Evolutionary conservation across 1,140 invertebrate species (phyloP), one percentile per base, ranked within the genome.

Genomic region (Hyposmocoma kahamanoa): DNA sequence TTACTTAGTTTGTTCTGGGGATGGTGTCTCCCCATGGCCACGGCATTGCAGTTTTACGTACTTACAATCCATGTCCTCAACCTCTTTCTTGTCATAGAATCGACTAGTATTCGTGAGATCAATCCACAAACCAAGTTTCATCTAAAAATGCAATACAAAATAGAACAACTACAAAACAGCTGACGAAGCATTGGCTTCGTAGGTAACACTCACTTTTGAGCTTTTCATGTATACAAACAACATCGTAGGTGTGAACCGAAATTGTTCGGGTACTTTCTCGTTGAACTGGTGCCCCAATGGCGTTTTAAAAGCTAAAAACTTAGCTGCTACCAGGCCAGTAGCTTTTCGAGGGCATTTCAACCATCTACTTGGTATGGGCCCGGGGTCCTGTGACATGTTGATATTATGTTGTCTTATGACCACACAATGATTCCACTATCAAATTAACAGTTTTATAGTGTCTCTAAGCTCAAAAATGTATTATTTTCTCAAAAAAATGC

Each of bases 71-170:
- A 90, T 84, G 13, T 89, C 83, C 67, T 97, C 94, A 6, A 99
- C 87, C 45, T 92, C 91, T 15, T 87, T 72, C 53, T 91, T 93
- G 55, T 97, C 88, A 77, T 99, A 99, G 85, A 98, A 99, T 47
- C 98, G 88, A 49, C 87, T 90, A 3, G 98, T 99, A 72, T 99
- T 98, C 3, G 98, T 99, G 38, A 99, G 86, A 85, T 99, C 97
- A 51, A 99, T 94, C 95, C 98, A 97, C 13, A 99, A 78, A 0
- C 98, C 97, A 41, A 99, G 84, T 69, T 96, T 97, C 9, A 92
- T 72, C 93, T 95, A 63, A 43, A 88, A 84, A 42, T 13, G 42
- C 65, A 32, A 48, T 13, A 44, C 4, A 32, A 8, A 8, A 28
- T 32, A 9, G 41, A n/a, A 45, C 13, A 48, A n/a, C 28, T 50